phyloP scores from a whole-genome alignment of 2,888 invertebrate genomes.

The Calliphora vomitoria region DNA sequence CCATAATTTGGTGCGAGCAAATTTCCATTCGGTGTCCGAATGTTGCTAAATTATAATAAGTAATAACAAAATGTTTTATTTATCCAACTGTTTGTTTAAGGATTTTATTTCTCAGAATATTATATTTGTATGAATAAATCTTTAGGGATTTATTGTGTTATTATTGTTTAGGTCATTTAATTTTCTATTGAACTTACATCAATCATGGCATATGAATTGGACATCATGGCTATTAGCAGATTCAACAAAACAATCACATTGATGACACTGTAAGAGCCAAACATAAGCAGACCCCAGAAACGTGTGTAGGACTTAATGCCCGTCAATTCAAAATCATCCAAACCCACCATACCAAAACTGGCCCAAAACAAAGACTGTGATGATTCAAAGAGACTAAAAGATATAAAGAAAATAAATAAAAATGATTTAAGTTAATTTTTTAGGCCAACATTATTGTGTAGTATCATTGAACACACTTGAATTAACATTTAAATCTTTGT shows the following conservation, averaged over 20 bases:
- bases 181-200: slow-evolving; percentile 87
- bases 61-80: slow-evolving; percentile 12
- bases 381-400: slow-evolving; percentile 94
- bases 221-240: slow-evolving; percentile 99
- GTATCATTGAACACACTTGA: slow-evolving; percentile 19
- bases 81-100: not conserved
- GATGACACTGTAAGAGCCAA: slow-evolving; percentile 97
- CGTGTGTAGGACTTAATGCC: slow-evolving; percentile 96
- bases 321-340: slow-evolving; percentile 94
- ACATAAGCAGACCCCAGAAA: slow-evolving; percentile 98
- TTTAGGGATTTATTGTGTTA: slow-evolving; percentile 38
- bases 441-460: slow-evolving; percentile 41
- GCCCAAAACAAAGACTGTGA: slow-evolving; percentile 98
- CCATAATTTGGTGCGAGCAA: slow-evolving; percentile 96
- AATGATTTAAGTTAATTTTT: slow-evolving; percentile 8
- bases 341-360: slow-evolving; percentile 95
- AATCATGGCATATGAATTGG: slow-evolving; percentile 97
- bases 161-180: slow-evolving; percentile 30
- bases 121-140: not conserved
- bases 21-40: slow-evolving; percentile 98
- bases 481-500: slow-evolving; percentile 43
- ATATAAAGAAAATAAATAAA: slow-evolving; percentile 14
- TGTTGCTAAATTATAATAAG: slow-evolving; percentile 88
- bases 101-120: not conserved
- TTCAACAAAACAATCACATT: slow-evolving; percentile 97